Base-by-base conservation (phyloP, 1,140 invertebrate genomes). In the Tyrophagus putrescentiae region DNA sequence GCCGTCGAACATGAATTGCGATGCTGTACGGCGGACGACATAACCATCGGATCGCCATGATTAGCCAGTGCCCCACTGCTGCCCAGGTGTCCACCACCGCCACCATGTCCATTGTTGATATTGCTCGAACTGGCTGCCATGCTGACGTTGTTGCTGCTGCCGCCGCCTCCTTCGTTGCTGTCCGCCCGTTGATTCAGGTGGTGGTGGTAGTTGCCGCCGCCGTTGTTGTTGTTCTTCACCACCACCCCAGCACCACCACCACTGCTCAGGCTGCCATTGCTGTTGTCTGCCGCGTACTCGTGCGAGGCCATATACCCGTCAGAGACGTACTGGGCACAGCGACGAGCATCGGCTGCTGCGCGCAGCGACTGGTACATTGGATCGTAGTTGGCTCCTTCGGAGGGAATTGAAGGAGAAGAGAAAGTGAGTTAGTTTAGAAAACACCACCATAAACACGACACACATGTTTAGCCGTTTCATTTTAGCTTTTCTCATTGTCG, bases 361-460 rank as follows among this genome's bases (percentile, higher is more conserved):
- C 89, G 89, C 76, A 92, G 79, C 70, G 90, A 85, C 78, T 87
- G 86, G 77, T 91, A 91, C 70, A 85, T 87, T 74, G 83, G 81
- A 78, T 91, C 87, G 76, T 87, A 82, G 18, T 23, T 33, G n/a
- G n/a, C n/a, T n/a, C n/a, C n/a, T n/a, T n/a, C n/a, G n/a, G n/a
- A n/a, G n/a, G n/a, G n/a, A n/a, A n/a, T n/a, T n/a, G n/a, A n/a
- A 27, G 16, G 4, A 27, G 16, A 25, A 42, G 28, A 32, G 18
- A 56, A n/a, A 16, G n/a, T 32, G 6, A 23, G 21, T 57, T 9
- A 58, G 25, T 5, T 31, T 21, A 58, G 29, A 57, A 7, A 57
- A 44, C 28, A 33, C 27, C 57, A 23, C 28, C 18, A 32, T 4
- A 27, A 34, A 58, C n/a, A n/a, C n/a, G n/a, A n/a, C n/a, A n/a